These are phyloP conservation scores for Drosophila nr. fundita DNA, from an alignment of 2,888 invertebrate species.

Conservation along the genomic window DNA sequence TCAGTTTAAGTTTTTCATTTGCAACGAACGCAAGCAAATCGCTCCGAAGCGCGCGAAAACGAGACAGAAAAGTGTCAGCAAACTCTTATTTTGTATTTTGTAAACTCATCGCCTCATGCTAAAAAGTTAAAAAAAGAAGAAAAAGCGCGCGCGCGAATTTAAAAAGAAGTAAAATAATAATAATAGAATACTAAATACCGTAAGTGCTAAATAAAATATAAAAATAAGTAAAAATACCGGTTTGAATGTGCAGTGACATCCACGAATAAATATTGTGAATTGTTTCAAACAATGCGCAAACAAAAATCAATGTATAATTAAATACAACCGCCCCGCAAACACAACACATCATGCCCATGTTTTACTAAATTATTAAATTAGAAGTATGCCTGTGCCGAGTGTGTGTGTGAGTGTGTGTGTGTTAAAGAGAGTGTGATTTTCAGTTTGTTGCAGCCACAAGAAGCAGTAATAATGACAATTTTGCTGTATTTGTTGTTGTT, in stretches of 20 bases:
- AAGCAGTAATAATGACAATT: conserved; percentile 38
- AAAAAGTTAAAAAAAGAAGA: conserved; percentile 10
- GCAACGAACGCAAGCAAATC: conserved; percentile 81
- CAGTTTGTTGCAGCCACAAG: conserved; percentile 52
- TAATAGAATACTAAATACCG: conserved; percentile 15
- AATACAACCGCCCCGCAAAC: conserved; percentile 21
- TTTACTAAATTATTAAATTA: conserved; percentile 55
- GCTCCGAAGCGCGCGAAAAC: conserved; percentile 60
- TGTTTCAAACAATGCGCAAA: conserved; percentile 45
- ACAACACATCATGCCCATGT: conserved; percentile 43
- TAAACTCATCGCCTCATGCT: conserved; percentile 2
- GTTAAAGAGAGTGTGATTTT: conserved; percentile 49
- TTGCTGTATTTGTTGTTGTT: conserved; percentile 23
- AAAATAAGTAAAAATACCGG: conserved; percentile 52
- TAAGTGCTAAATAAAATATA: conserved; percentile 46
- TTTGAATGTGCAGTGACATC: conserved; percentile 60
- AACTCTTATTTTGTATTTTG: conserved; percentile 35
- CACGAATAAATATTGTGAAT: conserved; percentile 59
- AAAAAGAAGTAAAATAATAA: conserved; percentile 17
- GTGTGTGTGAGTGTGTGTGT: conserved; percentile 23
- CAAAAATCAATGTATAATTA: conserved; percentile 26
- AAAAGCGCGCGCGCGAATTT: conserved; percentile 56
- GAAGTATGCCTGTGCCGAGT: conserved; percentile 27
- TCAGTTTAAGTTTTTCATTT: conserved; percentile 85
- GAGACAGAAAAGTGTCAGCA: conserved; percentile 49